Percentiles rank a stretch among this genome's conserved stretches.
phyloP scores from a whole-genome alignment of 2,797 vertebrate species.

The Melanotaenia trifasciata region DNA sequence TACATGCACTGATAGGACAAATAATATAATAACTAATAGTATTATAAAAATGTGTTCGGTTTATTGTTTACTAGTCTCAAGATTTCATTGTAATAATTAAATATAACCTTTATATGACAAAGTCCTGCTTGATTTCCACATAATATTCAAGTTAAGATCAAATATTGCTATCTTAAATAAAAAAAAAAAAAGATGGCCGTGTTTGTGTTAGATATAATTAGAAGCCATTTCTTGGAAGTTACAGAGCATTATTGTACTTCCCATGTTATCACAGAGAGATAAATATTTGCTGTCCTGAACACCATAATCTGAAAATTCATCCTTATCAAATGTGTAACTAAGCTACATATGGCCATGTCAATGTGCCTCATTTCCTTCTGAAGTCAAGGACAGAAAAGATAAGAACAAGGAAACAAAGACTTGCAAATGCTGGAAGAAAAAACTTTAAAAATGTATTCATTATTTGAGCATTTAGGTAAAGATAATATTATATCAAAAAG shows the following conservation, averaged over 20 bases:
- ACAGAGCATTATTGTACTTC: conserved; percentile 46
- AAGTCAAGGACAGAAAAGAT: conserved; percentile 37
- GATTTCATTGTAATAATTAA: conserved; percentile 2
- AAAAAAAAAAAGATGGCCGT: background rate
- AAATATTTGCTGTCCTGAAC: conserved; percentile 68
- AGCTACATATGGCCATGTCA: conserved; percentile 32
- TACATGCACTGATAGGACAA: conserved; percentile 30
- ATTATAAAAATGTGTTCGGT: conserved; percentile 9
- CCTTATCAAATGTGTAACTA: conserved; percentile 64
- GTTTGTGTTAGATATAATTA: conserved; percentile 3
- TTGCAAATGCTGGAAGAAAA: conserved; percentile 13
- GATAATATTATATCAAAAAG: conserved; percentile 14
- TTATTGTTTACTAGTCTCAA: background rate
- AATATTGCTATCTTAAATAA: background rate
- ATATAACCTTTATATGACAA: background rate
- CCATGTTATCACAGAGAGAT: conserved; percentile 48
- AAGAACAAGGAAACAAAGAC: conserved; percentile 25
- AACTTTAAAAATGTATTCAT: background rate
- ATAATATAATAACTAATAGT: conserved; percentile 37
- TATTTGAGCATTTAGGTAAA: background rate
- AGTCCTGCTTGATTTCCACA: background rate
- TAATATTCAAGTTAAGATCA: background rate
- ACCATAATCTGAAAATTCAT: conserved; percentile 50
- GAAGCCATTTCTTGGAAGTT: conserved; percentile 39
- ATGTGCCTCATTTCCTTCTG: conserved; percentile 46